A percentile compares a stretch with the other conserved stretches of the same genome.
Conservation (phyloP, 2,888 invertebrate species). For the Machimus rusticus region DNA sequence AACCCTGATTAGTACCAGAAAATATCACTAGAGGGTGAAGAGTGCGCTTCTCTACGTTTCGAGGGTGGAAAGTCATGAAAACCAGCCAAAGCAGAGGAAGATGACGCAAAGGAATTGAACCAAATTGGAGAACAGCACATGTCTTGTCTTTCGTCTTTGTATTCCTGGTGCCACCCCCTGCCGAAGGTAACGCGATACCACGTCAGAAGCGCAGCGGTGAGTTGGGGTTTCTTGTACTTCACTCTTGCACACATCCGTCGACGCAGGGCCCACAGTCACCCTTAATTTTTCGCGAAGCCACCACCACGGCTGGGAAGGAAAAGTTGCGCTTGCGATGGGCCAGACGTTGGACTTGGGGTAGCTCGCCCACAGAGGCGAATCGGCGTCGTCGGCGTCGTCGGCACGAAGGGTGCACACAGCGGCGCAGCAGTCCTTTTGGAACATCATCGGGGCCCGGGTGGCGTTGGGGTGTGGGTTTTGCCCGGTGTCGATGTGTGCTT, state of each 20-base stretch:
- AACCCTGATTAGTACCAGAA: not conserved
- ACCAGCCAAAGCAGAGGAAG: not conserved
- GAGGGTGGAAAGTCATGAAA: not conserved
- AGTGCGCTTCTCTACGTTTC: not conserved
- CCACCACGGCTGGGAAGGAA: not conserved
- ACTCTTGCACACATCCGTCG: not conserved
- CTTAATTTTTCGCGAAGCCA: conserved; percentile 7
- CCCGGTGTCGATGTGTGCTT: not conserved
- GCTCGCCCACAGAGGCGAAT: not conserved
- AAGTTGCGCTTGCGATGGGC: conserved; percentile 15
- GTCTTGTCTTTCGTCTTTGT: not conserved
- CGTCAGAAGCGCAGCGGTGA: not conserved
- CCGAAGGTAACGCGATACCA: not conserved
- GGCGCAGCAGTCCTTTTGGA: not conserved
- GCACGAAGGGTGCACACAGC: not conserved
- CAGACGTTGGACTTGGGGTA: not conserved
- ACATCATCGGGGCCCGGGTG: not conserved
- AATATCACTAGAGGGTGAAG: not conserved
- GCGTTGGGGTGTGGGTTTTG: not conserved
- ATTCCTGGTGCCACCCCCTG: not conserved
- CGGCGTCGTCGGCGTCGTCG: not conserved
- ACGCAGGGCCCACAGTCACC: not conserved
- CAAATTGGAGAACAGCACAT: not conserved
- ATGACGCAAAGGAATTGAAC: conserved; percentile 18
- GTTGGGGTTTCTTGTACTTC: not conserved